Percentiles rank a stretch among this genome's conserved stretches.
phyloP scores from a whole-genome alignment of 2,113 vertebrate species.

The Istiophorus platypterus region DNA sequence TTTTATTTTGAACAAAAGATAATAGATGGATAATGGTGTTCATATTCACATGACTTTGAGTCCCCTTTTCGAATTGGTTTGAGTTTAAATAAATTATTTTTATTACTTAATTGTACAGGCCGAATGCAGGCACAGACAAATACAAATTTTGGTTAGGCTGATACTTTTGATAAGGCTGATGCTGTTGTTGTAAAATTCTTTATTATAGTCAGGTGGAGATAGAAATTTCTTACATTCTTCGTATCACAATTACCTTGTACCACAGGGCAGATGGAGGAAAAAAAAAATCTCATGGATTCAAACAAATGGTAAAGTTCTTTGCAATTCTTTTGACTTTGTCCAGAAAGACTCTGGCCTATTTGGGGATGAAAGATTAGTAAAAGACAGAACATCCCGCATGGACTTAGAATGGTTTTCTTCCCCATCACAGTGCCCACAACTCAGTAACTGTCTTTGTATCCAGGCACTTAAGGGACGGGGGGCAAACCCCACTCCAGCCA shows the following conservation, averaged over 20 bases:
- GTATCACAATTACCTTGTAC: conserved; percentile 21
- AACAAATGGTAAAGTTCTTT: conserved; percentile 60
- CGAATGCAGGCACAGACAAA: background rate
- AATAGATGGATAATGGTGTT: conserved; percentile 29
- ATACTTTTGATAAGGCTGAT: background rate
- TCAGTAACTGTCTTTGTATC: conserved; percentile 75
- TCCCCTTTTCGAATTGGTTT: background rate
- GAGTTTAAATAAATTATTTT: conserved; percentile 43
- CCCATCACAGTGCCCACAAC: conserved; percentile 62
- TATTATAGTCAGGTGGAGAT: conserved; percentile 22
- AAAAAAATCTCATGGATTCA: conserved; percentile 8
- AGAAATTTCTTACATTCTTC: background rate
- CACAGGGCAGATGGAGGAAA: background rate
- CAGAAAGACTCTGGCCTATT: conserved; percentile 65
- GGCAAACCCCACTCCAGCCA: conserved; percentile 54
- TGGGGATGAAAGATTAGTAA: conserved; percentile 68
- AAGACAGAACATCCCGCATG: conserved; percentile 73
- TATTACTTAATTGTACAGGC: background rate
- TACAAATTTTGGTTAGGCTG: background rate
- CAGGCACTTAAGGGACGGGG: conserved; percentile 61
- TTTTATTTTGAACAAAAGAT: conserved; percentile 59
- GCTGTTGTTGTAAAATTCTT: conserved; percentile 3
- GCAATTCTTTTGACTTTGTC: conserved; percentile 52
- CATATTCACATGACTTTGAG: background rate
- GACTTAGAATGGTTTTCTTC: conserved; percentile 73